Evolutionary conservation across 2,888 invertebrate species (phyloP).

Genomic region (Drosophila sordidula): DNA sequence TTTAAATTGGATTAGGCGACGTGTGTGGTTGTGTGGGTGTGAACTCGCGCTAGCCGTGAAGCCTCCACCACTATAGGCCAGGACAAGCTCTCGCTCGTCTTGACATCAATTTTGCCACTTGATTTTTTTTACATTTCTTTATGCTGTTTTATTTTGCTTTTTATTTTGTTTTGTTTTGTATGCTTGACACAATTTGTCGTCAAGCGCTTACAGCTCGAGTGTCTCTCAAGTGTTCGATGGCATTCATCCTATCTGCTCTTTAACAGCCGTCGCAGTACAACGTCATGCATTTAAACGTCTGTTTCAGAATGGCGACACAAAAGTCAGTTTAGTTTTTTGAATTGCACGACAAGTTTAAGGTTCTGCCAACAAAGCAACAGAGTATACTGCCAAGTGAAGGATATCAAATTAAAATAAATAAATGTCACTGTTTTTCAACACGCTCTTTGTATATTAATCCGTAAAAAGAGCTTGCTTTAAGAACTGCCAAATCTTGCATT

Average conservation of each 20-base stretch:
- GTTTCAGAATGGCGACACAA: not conserved
- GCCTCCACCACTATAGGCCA: slow-evolving; percentile 26
- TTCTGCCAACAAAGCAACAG: slow-evolving; percentile 1
- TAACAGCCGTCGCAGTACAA: slow-evolving; percentile 46
- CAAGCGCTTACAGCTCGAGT: slow-evolving; percentile 62
- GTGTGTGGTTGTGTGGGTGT: slow-evolving; percentile 50
- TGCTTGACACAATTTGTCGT: slow-evolving; percentile 75
- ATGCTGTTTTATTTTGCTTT: slow-evolving; percentile 29
- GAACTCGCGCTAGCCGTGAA: slow-evolving; percentile 58
- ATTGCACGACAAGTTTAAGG: slow-evolving; percentile 9
- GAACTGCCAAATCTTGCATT: no score
- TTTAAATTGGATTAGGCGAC: slow-evolving; percentile 81
- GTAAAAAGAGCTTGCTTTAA: not conserved
- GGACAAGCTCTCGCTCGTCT: slow-evolving; percentile 53
- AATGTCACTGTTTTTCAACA: not conserved
- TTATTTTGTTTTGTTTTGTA: slow-evolving; percentile 46
- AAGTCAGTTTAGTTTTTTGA: slow-evolving; percentile 2
- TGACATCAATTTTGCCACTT: slow-evolving; percentile 77
- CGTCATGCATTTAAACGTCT: slow-evolving; percentile 11
- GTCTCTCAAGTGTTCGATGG: slow-evolving; percentile 64
- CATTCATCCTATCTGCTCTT: slow-evolving; percentile 75
- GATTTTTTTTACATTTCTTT: slow-evolving; percentile 52
- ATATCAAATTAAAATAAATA: slow-evolving; percentile 2
- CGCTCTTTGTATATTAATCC: not conserved
- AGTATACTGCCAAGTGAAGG: not conserved